These are phyloP conservation scores for Elgaria multicarinata DNA, from an alignment of 2,113 vertebrate species.

Conservation along the genomic window DNA sequence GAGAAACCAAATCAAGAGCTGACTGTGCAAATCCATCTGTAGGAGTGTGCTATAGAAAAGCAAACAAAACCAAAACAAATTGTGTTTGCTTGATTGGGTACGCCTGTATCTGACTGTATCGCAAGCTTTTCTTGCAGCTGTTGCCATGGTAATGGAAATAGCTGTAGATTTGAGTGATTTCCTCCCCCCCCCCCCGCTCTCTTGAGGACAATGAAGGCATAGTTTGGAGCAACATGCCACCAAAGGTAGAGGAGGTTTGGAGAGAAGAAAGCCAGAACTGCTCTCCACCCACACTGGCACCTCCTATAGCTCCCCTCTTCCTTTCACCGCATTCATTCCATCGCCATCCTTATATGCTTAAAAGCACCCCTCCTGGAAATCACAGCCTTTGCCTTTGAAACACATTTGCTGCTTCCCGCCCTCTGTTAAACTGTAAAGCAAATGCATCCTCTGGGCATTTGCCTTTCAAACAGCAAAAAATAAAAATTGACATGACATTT, in stretches of 20 bases:
- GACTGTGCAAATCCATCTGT: not conserved
- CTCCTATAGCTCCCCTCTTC: not conserved
- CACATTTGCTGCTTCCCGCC: constrained; percentile 46
- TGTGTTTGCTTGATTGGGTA: constrained; percentile 38
- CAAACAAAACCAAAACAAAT: constrained; percentile 36
- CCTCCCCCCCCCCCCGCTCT: too few relatives aligned
- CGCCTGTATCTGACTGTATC: constrained; percentile 18
- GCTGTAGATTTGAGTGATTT: constrained; percentile 37
- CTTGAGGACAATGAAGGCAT: constrained; percentile 23
- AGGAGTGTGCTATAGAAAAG: not conserved
- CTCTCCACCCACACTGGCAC: not conserved
- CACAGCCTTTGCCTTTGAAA: constrained; percentile 15
- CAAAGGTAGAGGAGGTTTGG: constrained; percentile 11
- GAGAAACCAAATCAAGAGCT: not conserved
- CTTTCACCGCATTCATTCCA: not conserved
- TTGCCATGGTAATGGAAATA: constrained; percentile 68
- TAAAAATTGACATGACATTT: constrained; percentile 56
- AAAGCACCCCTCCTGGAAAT: constrained; percentile 16
- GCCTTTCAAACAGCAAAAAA: constrained; percentile 24
- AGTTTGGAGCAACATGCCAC: constrained; percentile 21
- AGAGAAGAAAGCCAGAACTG: constrained; percentile 1
- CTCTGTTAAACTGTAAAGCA: constrained; percentile 31
- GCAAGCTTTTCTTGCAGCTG: constrained; percentile 48
- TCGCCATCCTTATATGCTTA: constrained; percentile 26
- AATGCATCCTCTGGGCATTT: constrained; percentile 38